Evolutionary conservation across 2,797 vertebrate genomes (phyloP), one percentile per base, ranked within the genome.

Genomic region (Sarcoramphus papa): DNA sequence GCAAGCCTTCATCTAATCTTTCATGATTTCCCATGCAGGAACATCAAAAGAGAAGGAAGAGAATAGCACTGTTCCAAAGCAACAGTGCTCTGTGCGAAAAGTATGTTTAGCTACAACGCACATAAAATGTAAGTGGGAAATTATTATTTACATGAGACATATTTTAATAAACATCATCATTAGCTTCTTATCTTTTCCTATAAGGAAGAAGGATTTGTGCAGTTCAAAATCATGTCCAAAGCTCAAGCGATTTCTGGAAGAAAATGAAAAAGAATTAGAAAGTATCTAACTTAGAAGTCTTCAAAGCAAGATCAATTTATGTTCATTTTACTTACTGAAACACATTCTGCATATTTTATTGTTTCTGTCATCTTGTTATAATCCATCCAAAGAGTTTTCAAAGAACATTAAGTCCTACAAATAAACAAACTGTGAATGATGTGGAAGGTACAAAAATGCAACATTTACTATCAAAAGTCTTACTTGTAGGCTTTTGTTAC

Each of bases 401-500:
- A 98, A 98, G 97, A 98, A 98, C 98, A 98, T 98, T 96, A 98
- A 97, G 85, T 98, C 98, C 98, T 98, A 96, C 88, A 98, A 98
- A 97, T 94, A 98, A 97, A 98, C 92, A 98, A 95, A 97, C n/a
- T 35, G 23, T 95, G 92, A 95, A 92, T 54, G n/a, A 94, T 92
- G 94, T 53, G 33, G 65, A 96, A 95, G 73, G 92, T 85, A 96
- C 48, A 96, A 96, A 98, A 96, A 94, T 83, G 62, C 78, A 97
- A 90, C 65, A 92, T 85, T 96, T 96, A 90, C 67, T 90, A 97
- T 94, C 78, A 97, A 87, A 93, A 96, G 41, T 74, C 88, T 91
- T 85, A 88, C 45, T 70, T 73, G 67, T 64, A 93, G 70, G 78
- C 51, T 95, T 97, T 97, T 93, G 89, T 93, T 89, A 81, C 81